phyloP scores from a whole-genome alignment of 2,888 invertebrate genomes.

The Caenorhabditis uteleia region DNA sequence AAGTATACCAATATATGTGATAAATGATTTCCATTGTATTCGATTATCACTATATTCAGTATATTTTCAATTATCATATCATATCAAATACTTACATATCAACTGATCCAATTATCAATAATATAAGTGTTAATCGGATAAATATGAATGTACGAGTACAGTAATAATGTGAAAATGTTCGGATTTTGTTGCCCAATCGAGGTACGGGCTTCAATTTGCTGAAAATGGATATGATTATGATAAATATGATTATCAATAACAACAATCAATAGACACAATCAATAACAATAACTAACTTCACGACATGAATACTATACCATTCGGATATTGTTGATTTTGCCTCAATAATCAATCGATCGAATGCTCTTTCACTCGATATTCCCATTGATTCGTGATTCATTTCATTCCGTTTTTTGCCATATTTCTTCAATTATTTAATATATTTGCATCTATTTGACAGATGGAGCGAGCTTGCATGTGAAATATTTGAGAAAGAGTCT shows the following conservation, averaged over 20 bases:
- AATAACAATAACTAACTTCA: conserved; percentile 29
- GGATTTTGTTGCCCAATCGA: conserved; percentile 16
- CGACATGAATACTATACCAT: conserved; percentile 41
- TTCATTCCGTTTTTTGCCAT: no score
- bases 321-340: conserved; percentile 29
- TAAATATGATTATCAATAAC: not conserved
- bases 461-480: no score
- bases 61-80: no score
- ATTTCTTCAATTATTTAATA: no score
- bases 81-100: conserved; percentile 39
- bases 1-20: conserved; percentile 24
- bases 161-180: conserved; percentile 30
- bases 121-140: conserved; percentile 20
- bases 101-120: conserved; percentile 40
- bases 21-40: no score
- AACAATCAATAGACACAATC: not conserved
- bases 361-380: conserved; percentile 21
- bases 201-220: conserved; percentile 23
- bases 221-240: conserved; percentile 6
- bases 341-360: conserved; percentile 27
- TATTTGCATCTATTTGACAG: no score
- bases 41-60: no score
- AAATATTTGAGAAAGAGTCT: no score
- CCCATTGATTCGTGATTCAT: no score
- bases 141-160: conserved; percentile 29